These are phyloP conservation scores for Pyralis farinalis DNA, from an alignment of 2,888 invertebrate species.

Conservation along the genomic window DNA sequence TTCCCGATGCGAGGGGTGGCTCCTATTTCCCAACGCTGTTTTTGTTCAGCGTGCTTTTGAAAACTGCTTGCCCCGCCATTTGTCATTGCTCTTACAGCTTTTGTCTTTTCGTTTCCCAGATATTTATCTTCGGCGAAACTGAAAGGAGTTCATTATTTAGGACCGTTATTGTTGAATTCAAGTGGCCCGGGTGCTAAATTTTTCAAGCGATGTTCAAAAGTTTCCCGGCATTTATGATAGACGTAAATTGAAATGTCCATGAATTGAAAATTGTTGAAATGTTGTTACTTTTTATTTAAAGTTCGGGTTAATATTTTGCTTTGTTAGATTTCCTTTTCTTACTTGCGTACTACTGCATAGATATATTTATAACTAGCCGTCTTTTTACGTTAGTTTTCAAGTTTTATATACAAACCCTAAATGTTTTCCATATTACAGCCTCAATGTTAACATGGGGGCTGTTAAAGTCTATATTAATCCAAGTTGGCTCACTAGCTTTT, in stretches of 20 bases:
- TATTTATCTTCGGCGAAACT: slow-evolving; percentile 39
- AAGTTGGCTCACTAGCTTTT: too few species aligned
- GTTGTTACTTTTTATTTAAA: too few species aligned
- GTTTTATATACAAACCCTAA: too few species aligned
- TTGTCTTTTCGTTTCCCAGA: slow-evolving; percentile 43
- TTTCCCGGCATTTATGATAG: slow-evolving; percentile 7
- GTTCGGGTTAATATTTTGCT: too few species aligned
- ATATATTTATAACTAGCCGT: too few species aligned
- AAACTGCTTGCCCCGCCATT: slow-evolving; percentile 32
- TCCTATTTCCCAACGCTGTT: slow-evolving; percentile 27
- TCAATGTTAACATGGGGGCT: too few species aligned
- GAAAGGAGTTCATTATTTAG: slow-evolving; percentile 36
- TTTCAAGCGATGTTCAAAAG: slow-evolving; percentile 6
- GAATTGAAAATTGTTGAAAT: background rate
- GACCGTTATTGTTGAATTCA: slow-evolving; percentile 23
- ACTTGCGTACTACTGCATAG: too few species aligned
- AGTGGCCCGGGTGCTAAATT: slow-evolving; percentile 11
- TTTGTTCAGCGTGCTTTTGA: slow-evolving; percentile 30
- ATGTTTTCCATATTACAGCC: too few species aligned
- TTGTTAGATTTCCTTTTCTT: too few species aligned
- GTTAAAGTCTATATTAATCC: too few species aligned
- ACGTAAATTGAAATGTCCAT: slow-evolving; percentile 4
- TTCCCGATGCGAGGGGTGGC: slow-evolving; percentile 14
- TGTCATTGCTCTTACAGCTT: slow-evolving; percentile 38
- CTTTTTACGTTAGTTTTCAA: too few species aligned